phyloP scores from a whole-genome alignment of 2,113 vertebrate species.

The Toxotes chatareus region DNA sequence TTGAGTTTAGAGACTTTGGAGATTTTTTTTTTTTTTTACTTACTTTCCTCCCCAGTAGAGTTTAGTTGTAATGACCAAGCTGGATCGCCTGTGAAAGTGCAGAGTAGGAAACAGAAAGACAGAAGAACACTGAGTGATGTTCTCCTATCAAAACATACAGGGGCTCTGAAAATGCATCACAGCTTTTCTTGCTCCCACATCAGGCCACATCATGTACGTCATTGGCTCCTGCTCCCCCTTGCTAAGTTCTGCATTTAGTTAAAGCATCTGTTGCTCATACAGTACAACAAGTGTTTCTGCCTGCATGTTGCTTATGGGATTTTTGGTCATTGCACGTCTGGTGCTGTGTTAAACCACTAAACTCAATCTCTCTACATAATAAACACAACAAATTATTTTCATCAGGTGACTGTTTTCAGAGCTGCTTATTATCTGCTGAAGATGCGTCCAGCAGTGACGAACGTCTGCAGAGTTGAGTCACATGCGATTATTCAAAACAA shows the following conservation, averaged over 20 bases:
- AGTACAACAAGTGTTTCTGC: too few relatives aligned
- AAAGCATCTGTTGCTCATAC: not conserved
- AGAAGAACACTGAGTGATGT: slow-evolving; percentile 4
- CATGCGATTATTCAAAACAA: slow-evolving; percentile 9
- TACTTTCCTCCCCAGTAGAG: slow-evolving; percentile 99
- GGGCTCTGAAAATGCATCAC: not conserved
- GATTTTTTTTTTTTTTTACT: slow-evolving; percentile 78
- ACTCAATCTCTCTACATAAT: not conserved
- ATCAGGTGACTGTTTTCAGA: not conserved
- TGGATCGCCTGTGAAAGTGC: slow-evolving; percentile 88
- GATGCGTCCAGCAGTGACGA: not conserved
- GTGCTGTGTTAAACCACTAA: slow-evolving; percentile 13
- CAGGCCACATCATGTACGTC: not conserved
- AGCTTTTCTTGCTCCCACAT: not conserved
- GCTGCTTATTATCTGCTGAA: not conserved
- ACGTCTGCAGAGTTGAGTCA: slow-evolving; percentile 18
- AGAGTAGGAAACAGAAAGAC: slow-evolving; percentile 7
- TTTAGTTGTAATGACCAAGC: slow-evolving; percentile 98
- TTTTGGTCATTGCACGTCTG: not conserved
- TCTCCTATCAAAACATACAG: not conserved
- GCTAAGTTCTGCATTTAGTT: not conserved
- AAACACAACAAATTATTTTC: not conserved
- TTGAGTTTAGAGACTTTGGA: not conserved
- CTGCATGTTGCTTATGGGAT: too few relatives aligned
- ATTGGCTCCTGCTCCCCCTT: not conserved